Conservation (phyloP, 2,797 vertebrate species). For the Schizopygopsis malacanthus region DNA sequence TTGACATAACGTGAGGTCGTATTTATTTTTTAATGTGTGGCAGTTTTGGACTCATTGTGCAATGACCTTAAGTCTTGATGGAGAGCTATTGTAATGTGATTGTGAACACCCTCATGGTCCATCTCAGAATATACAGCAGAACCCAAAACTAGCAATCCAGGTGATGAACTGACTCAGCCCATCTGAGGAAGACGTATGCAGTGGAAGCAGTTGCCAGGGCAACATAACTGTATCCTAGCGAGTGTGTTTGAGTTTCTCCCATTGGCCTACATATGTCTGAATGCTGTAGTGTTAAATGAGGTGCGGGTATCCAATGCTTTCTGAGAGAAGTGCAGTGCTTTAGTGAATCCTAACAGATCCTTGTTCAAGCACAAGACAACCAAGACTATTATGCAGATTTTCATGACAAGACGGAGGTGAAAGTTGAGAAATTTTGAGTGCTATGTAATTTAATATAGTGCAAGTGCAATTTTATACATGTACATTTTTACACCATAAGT, state of each 20-base stretch:
- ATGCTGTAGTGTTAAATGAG: constrained; percentile 36
- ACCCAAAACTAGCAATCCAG: constrained; percentile 1
- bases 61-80: background rate
- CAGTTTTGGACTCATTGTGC: too few relatives aligned
- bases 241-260: constrained; percentile 50
- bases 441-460: background rate
- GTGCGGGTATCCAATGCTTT: constrained; percentile 10
- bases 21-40: too few relatives aligned
- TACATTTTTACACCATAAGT: background rate
- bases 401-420: background rate
- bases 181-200: constrained; percentile 22
- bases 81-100: background rate
- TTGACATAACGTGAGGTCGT: too few relatives aligned
- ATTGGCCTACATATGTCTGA: constrained; percentile 55
- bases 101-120: background rate
- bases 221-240: constrained; percentile 58
- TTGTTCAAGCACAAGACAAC: constrained; percentile 9
- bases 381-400: background rate
- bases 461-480: background rate
- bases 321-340: background rate
- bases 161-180: constrained; percentile 6
- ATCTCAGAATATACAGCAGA: background rate
- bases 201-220: constrained; percentile 69
- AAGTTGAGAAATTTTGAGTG: background rate
- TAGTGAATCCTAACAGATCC: background rate